A percentile compares a stretch with the other conserved stretches of the same genome.
Conservation (phyloP, 1,140 invertebrate genomes). For the Babylonia areolata region DNA sequence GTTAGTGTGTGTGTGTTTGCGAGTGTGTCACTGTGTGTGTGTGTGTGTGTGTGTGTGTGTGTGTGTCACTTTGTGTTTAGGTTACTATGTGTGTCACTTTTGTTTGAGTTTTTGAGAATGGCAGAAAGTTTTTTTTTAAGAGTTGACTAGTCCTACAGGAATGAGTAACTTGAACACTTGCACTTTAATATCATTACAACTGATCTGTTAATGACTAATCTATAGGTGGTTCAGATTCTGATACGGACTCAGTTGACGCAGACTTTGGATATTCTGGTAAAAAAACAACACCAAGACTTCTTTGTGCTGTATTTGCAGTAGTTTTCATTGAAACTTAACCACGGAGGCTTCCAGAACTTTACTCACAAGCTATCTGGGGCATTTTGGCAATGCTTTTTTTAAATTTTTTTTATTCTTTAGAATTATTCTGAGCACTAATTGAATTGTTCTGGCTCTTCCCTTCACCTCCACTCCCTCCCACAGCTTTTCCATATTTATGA, state of each 20-base stretch:
- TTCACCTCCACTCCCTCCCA: not conserved
- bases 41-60: too few relatives aligned
- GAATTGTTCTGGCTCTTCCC: not conserved
- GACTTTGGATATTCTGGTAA: conserved; percentile 11
- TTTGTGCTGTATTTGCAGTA: not conserved
- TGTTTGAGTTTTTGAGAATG: too few relatives aligned
- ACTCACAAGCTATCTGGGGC: not conserved
- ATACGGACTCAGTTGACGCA: conserved; percentile 1
- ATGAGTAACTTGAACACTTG: too few relatives aligned
- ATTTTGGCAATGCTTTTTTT: not conserved
- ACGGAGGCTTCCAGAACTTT: not conserved
- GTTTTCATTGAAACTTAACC: not conserved
- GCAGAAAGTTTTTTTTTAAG: too few relatives aligned
- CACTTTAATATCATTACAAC: not conserved
- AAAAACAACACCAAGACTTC: not conserved
- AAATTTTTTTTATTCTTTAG: not conserved
- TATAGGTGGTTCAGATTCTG: conserved; percentile 15
- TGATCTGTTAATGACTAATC: not conserved
- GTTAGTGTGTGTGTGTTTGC: too few relatives aligned
- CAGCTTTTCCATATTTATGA: not conserved
- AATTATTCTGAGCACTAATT: too few relatives aligned
- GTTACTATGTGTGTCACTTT: too few relatives aligned
- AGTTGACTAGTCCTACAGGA: too few relatives aligned
- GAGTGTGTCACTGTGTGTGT: too few relatives aligned
- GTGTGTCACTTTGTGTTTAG: too few relatives aligned